A percentile compares a stretch with the other conserved stretches of the same genome.
phyloP scores from a whole-genome alignment of 2,888 invertebrate genomes.

The Leucania comma region DNA sequence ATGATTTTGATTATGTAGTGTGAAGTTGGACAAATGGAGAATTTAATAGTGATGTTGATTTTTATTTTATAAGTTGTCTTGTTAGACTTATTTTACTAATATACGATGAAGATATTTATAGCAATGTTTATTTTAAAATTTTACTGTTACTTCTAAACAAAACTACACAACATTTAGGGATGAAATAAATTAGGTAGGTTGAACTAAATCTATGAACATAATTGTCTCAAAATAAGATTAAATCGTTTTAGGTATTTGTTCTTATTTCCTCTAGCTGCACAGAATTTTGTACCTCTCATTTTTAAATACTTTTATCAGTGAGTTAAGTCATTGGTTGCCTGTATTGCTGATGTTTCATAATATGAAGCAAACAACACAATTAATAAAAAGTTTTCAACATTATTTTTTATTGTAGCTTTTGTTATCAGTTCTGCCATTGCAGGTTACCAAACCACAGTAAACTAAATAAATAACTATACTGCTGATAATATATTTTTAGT shows the following conservation, averaged over 20 bases:
- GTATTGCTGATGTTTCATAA: conserved; percentile 16
- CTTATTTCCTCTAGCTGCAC: background rate
- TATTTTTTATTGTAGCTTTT: conserved; percentile 21
- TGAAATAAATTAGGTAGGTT: background rate
- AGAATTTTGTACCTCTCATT: background rate
- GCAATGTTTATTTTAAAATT: background rate
- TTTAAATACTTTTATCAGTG: conserved; percentile 1
- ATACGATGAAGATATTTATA: background rate
- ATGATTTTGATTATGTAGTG: conserved; percentile 31
- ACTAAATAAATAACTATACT: conserved; percentile 1
- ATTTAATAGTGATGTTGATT: conserved; percentile 6
- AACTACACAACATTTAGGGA: background rate
- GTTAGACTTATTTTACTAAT: background rate
- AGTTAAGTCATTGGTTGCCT: background rate
- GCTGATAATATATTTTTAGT: conserved; percentile 5
- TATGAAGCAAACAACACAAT: background rate
- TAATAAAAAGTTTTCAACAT: background rate
- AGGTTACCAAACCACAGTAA: conserved; percentile 1
- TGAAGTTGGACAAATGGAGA: conserved; percentile 21
- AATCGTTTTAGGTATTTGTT: too few species aligned
- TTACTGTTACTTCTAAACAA: too few species aligned
- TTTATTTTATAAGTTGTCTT: background rate
- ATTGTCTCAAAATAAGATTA: background rate
- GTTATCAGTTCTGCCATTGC: conserved; percentile 22
- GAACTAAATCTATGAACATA: background rate